A percentile compares a stretch with the other conserved stretches of the same genome.
phyloP scores from a whole-genome alignment of 2,888 invertebrate genomes.

The Drosophila parthenogenetica region DNA sequence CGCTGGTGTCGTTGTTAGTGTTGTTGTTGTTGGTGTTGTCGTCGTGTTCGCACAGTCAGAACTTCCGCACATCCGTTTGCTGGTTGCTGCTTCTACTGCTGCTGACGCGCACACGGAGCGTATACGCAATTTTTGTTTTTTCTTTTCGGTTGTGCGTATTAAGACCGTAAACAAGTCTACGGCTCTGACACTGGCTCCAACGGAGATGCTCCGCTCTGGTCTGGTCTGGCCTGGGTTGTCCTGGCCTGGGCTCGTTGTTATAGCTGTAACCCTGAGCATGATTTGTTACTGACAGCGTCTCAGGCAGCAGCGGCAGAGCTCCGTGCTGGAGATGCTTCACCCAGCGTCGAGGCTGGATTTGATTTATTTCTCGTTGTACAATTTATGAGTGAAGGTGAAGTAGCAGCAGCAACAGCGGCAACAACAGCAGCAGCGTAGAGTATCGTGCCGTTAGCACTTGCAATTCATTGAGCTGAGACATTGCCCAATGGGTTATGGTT shows the following conservation, averaged over 20 bases:
- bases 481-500: conserved; percentile 54
- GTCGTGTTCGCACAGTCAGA: conserved; percentile 73
- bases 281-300: conserved; percentile 79
- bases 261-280: conserved; percentile 76
- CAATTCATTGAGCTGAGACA: conserved; percentile 57
- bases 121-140: conserved; percentile 76
- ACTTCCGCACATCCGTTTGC: conserved; percentile 64
- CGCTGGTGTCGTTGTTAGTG: conserved; percentile 20
- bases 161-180: conserved; percentile 73
- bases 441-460: conserved; percentile 45
- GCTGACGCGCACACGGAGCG: conserved; percentile 52
- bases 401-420: conserved; percentile 28
- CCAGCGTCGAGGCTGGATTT: conserved; percentile 65
- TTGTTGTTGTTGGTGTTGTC: conserved; percentile 42
- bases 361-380: conserved; percentile 81
- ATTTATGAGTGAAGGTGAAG: conserved; percentile 80
- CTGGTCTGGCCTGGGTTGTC: conserved; percentile 7
- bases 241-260: conserved; percentile 34
- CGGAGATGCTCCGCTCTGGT: conserved; percentile 34
- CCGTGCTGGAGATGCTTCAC: conserved; percentile 35
- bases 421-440: conserved; percentile 29
- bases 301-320: conserved; percentile 60
- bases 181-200: conserved; percentile 47
- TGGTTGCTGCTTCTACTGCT: conserved; percentile 39
- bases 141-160: conserved; percentile 65